These are phyloP conservation scores for Oligia latruncula DNA, from an alignment of 2,888 invertebrate genomes.

Conservation along the genomic window DNA sequence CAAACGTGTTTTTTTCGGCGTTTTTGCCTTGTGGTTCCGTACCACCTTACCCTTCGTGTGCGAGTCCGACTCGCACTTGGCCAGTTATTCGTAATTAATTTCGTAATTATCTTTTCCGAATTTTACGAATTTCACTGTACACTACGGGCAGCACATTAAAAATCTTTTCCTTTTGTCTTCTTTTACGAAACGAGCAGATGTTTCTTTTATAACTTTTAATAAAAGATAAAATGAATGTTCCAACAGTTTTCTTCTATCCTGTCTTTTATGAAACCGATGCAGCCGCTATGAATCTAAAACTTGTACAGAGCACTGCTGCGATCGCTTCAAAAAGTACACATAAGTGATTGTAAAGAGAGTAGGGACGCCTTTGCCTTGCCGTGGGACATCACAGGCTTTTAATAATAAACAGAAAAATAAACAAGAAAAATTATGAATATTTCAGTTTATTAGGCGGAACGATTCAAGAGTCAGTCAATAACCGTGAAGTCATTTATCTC, in stretches of 20 bases:
- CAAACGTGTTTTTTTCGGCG: too few relatives aligned
- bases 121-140: neutral
- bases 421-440: neutral
- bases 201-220: neutral
- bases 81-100: too few relatives aligned
- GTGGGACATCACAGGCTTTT: too few relatives aligned
- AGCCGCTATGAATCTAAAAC: constrained; percentile 6
- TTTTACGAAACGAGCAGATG: neutral
- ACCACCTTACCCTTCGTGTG: too few relatives aligned
- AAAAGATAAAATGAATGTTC: neutral
- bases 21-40: too few relatives aligned
- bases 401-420: neutral
- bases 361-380: too few relatives aligned
- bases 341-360: constrained; percentile 5
- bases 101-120: neutral
- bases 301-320: neutral
- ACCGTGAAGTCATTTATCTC: constrained; percentile 41
- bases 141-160: neutral
- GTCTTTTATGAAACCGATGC: constrained; percentile 6
- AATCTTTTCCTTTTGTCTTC: neutral
- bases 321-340: neutral
- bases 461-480: constrained; percentile 33
- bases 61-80: too few relatives aligned
- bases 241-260: neutral
- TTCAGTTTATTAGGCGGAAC: neutral